Evolutionary conservation across 2,888 invertebrate genomes (phyloP).

Genomic region (Merodon equestris): DNA sequence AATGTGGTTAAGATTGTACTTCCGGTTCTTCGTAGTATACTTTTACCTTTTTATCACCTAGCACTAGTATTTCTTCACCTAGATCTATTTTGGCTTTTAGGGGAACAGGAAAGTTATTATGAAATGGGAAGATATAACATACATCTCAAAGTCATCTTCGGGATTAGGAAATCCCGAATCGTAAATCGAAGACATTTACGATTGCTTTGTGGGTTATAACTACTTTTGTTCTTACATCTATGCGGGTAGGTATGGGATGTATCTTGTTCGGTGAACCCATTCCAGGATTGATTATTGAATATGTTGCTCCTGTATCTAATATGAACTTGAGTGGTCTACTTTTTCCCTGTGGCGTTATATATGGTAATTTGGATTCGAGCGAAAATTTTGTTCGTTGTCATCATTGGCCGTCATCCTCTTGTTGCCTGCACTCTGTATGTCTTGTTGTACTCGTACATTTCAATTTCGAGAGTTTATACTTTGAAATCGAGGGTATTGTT

Average conservation of each 20-base stretch:
- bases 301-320: slow-evolving; percentile 16
- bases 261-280: not conserved
- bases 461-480: no score
- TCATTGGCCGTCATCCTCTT: no score
- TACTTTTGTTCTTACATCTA: not conserved
- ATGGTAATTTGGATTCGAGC: no score
- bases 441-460: no score
- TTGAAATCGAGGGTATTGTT: no score
- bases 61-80: not conserved
- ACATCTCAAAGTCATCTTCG: not conserved
- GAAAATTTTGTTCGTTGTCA: no score
- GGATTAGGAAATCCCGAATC: slow-evolving; percentile 25
- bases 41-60: no score
- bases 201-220: slow-evolving; percentile 6
- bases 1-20: no score
- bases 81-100: slow-evolving; percentile 28
- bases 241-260: not conserved
- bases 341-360: no score
- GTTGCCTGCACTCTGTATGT: no score
- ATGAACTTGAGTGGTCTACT: slow-evolving; percentile 5
- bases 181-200: slow-evolving; percentile 11
- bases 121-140: slow-evolving; percentile 11
- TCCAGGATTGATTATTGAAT: slow-evolving; percentile 1
- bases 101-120: slow-evolving; percentile 9
- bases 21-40: no score